Base-by-base conservation (phyloP, 2,113 vertebrate species). In the Sylvilagus bachmani region DNA sequence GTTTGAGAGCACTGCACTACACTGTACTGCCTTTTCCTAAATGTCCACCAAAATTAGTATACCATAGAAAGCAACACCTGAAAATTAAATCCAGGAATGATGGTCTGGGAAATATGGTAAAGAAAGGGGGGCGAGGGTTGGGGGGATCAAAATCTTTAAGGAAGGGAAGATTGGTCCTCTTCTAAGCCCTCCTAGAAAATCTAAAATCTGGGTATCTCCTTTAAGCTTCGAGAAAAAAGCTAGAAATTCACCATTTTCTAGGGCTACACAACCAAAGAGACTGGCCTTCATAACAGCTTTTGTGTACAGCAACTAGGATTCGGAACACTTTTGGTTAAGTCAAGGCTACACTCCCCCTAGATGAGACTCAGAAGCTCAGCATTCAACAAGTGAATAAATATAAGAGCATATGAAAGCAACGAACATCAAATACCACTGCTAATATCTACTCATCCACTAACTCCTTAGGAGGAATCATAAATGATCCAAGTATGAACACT, bases 401-500 rank as follows among this genome's bases (percentile, higher is more conserved):
- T 29, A 91, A 86, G 25, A 78, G 19, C 69, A 4, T 79, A 17
- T 73, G 69, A 83, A 89, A 84, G 73, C 29, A 66, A 29, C 62
- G 70, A 96, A 55, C 1, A 38, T 38, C 66, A 36, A 29, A 53
- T 83, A 78, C 27, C 25, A 44, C 10, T 90, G 64, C 33, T 61
- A 38, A 10, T 19, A n/a, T 3, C 36, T 4, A 71, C 74, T 83
- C 31, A 73, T 24, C 73, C 69, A 86, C 21, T 78, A 89, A 78
- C 24, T 70, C 38, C 71, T 70, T 83, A 53, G 55, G 19, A 84
- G 22, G 17, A 90, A 77, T 10, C 49, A 44, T 49, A 58, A 51
- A 71, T 66, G 71, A 95, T 62, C 33, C 78, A 91, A 91, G 67
- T 38, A 79, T 17, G 29, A 89, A 36, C 33, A 91, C 77, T 74